These are phyloP conservation scores for Drosophila funebris DNA, from an alignment of 1,140 invertebrate genomes.

Conservation along the genomic window DNA sequence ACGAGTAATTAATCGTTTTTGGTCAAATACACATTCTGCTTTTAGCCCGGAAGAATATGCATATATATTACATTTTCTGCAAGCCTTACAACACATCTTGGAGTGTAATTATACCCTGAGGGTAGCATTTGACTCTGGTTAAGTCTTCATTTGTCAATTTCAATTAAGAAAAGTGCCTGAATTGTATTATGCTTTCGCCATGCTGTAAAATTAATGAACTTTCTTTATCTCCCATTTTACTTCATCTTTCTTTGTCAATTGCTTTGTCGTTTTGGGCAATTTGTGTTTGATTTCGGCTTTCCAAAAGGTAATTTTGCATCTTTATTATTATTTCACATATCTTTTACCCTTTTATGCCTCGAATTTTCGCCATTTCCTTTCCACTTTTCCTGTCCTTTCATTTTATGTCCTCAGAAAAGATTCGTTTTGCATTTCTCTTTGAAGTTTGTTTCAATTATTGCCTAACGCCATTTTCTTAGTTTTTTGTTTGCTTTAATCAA, in stretches of 20 bases:
- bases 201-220: constrained; percentile 2
- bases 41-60: too few relatives aligned
- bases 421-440: background rate
- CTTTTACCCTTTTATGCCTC: background rate
- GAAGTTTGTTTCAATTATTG: constrained; percentile 3
- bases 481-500: background rate
- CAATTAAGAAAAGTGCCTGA: constrained; percentile 23
- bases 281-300: background rate
- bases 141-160: constrained; percentile 20
- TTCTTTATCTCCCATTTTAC: constrained; percentile 9
- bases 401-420: background rate
- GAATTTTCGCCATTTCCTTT: background rate
- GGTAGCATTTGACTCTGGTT: background rate
- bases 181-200: background rate
- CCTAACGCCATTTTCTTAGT: background rate
- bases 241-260: constrained; percentile 25
- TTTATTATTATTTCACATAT: constrained; percentile 1
- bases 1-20: background rate
- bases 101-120: background rate
- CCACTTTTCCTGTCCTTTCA: background rate
- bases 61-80: constrained; percentile 4
- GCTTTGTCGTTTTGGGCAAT: constrained; percentile 15
- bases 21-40: background rate
- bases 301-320: background rate
- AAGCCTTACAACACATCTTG: background rate